Evolutionary conservation across 92 coral and sea anemone species (phyloP), one percentile per base, ranked within the genome.

Genomic region (Paragorgia papillata): DNA sequence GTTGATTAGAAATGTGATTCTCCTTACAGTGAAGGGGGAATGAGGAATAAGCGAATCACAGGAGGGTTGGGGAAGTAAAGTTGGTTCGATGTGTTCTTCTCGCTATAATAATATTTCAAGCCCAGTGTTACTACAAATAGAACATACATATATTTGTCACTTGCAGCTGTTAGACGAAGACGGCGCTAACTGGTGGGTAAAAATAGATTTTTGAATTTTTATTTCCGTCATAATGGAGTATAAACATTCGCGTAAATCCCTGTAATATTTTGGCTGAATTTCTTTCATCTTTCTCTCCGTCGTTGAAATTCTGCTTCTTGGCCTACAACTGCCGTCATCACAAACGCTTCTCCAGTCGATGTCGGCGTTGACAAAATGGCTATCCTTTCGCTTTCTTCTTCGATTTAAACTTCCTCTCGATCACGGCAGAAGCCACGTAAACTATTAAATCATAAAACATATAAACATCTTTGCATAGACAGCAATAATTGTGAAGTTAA

Each of bases 181-280:
- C 82, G 67, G 76, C 78, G 75, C 78, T 79, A 76, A 90, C 96
- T 93, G 97, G 97, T 93, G 97, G 97, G 97, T 93, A 93, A 90
- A 93, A 93, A 93, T 93, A 93, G 97, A 87, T 90, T 90, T 90
- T 74, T 93, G 97, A 85, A 93, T 91, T 93, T 89, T 93, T 93
- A 93, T 93, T 93, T 93, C 97, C 97, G 97, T 93, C 97, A 68
- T 68, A 68, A 68, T 68, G 54, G 58, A 68, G 58, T 44, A 29
- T 68, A 68, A 68, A 68, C 58, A 68, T 68, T 68, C 59, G 58
- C 57, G 58, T 68, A 86, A 83, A 79, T 78, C 61, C 80, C 75
- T 69, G 66, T 78, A 75, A 70, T 82, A 80, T 79, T 84, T 46
- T 15, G 69, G 58, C 59, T 25, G 55, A 40, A 37, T 66, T n/a